A percentile compares a stretch with the other conserved stretches of the same genome.
phyloP scores from a whole-genome alignment of 2,797 vertebrate genomes.

The Apodemus agrarius region DNA sequence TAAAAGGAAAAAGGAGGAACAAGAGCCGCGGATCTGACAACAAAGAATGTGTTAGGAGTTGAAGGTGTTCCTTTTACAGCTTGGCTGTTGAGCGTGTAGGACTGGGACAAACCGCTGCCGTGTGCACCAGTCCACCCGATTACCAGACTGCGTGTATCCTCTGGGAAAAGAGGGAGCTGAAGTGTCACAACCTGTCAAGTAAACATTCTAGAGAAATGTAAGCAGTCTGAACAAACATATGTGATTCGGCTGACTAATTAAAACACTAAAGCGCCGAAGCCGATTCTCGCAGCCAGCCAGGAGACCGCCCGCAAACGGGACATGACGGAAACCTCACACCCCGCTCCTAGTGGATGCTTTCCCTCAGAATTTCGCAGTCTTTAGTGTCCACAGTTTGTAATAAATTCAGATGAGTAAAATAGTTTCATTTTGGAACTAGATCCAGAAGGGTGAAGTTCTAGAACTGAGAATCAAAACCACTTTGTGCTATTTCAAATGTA shows the following conservation, averaged over 20 bases:
- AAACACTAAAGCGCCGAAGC: neutral
- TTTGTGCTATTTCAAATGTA: neutral
- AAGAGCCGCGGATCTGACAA: neutral
- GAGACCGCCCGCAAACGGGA: neutral
- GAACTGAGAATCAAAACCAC: neutral
- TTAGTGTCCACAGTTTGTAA: neutral
- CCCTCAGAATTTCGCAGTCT: neutral
- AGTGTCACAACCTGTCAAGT: neutral
- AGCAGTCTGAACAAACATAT: neutral
- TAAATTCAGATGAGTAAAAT: conserved; percentile 34
- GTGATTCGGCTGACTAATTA: conserved; percentile 20
- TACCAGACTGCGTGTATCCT: neutral
- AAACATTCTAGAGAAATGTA: conserved; percentile 25
- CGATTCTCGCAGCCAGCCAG: neutral
- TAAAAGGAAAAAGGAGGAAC: conserved; percentile 8
- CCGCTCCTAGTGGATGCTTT: neutral
- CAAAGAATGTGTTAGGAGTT: neutral
- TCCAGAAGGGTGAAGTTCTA: neutral
- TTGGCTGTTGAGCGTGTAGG: neutral
- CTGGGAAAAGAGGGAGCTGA: conserved; percentile 18
- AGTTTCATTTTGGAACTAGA: neutral
- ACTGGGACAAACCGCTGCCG: neutral
- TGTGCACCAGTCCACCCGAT: neutral
- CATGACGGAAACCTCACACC: neutral
- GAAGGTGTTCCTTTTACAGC: neutral